Conservation (phyloP, 53 echinoderm and acorn worm species). For the Stichopus horrens region DNA sequence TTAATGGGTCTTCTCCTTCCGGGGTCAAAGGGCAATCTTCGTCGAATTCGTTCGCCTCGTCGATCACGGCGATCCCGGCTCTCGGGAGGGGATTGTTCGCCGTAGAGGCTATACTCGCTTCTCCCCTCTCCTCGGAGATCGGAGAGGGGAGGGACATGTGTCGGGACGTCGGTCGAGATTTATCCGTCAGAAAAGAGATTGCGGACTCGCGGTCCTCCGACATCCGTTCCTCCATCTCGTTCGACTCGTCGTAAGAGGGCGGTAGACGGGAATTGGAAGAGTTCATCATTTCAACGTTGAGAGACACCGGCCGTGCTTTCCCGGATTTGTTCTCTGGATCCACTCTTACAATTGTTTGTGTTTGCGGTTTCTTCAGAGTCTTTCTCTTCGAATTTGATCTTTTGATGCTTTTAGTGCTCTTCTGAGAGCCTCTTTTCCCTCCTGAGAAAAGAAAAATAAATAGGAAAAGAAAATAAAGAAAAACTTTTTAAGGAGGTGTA, state of each 20-base stretch:
- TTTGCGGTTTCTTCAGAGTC: conserved; percentile 35
- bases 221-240: conserved; percentile 71
- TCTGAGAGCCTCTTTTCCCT: conserved; percentile 30
- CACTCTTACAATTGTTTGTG: conserved; percentile 54
- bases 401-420: conserved; percentile 41
- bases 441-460: background rate
- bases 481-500: too few relatives aligned
- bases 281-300: conserved; percentile 80
- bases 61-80: conserved; percentile 43
- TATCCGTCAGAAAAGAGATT: conserved; percentile 46
- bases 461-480: too few relatives aligned
- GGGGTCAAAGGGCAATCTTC: conserved; percentile 45
- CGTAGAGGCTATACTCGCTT: conserved; percentile 18
- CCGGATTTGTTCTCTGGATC: conserved; percentile 55
- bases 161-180: conserved; percentile 50
- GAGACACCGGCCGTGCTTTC: conserved; percentile 72
- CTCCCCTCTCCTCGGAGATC: conserved; percentile 47
- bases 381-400: conserved; percentile 47
- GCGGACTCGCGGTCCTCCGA: conserved; percentile 60
- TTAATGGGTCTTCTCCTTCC: conserved; percentile 33
- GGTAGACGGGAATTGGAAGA: conserved; percentile 61
- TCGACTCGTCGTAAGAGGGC: conserved; percentile 87
- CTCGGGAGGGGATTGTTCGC: conserved; percentile 28
- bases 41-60: conserved; percentile 36
- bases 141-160: conserved; percentile 54